phyloP scores from a whole-genome alignment of 2,797 vertebrate genomes.

The Gobio occitaniae region DNA sequence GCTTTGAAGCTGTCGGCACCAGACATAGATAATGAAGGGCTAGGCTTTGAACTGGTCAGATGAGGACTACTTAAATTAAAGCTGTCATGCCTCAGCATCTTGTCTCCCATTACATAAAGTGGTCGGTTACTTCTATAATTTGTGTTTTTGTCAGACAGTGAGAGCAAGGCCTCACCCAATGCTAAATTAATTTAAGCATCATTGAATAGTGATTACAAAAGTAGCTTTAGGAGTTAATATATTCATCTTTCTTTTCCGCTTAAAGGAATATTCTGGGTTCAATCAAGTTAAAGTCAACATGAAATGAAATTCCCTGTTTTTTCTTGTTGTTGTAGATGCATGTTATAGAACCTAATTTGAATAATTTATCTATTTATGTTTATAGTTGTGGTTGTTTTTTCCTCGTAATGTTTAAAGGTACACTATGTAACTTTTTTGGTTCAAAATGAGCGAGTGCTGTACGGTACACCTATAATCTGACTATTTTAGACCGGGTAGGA shows the following conservation, averaged over 20 bases:
- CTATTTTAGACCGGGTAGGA: neutral
- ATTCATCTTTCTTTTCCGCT: neutral
- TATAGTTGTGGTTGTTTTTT: neutral
- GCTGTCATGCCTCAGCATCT: slow-evolving; percentile 18
- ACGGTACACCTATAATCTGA: neutral
- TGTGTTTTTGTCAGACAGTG: neutral
- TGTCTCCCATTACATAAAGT: slow-evolving; percentile 29
- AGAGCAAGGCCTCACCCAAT: slow-evolving; percentile 1
- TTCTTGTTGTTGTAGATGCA: neutral
- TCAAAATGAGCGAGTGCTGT: neutral
- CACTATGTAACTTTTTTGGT: neutral
- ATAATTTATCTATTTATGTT: neutral
- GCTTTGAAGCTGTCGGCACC: slow-evolving; percentile 44
- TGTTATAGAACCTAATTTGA: neutral
- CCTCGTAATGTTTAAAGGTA: neutral
- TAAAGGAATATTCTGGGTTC: neutral
- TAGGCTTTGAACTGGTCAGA: slow-evolving; percentile 44
- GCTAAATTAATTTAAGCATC: neutral
- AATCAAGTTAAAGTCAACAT: neutral
- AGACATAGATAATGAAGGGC: slow-evolving; percentile 42
- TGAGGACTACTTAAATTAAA: slow-evolving; percentile 42
- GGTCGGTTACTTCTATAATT: slow-evolving; percentile 9
- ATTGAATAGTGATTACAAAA: slow-evolving; percentile 10
- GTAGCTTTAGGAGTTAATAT: neutral
- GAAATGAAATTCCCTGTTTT: neutral